Base-by-base conservation (phyloP, 53 echinoderm and acorn worm genomes). In the Zoroaster sp. region DNA sequence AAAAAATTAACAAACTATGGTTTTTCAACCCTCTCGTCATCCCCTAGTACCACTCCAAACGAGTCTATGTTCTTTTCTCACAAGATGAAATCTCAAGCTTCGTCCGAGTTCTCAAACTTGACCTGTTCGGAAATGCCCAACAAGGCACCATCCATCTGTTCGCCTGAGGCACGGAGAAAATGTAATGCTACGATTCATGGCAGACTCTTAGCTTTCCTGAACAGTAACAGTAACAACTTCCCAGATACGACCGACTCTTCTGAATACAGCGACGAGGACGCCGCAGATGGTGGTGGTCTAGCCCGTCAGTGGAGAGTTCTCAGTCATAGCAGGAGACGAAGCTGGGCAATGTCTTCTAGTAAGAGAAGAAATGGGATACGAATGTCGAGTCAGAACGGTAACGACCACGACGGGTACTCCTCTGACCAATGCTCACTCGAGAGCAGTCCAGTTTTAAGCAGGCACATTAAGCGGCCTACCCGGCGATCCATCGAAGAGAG, bases 31-130 rank as follows among this genome's bases (percentile, higher is more conserved):
- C 82, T 94, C 40, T 45, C 73, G 6, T 37, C 67, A 2, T 72
- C 70, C n/a, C 86, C 94, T 4, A 85, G 18, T 10, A 94, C 94
- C 32, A 75, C 73, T 28, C 83, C 85, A 52, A 94, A 88, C 25
- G 94, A 94, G 39, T 94, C 94, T 0, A 28, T 91, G n/a, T 88
- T 91, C 35, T 85, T 88, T 69, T 66, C 38, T 46, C 31, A 18
- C 28, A 7, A n/a, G n/a, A n/a, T n/a, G n/a, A n/a, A 55, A 8
- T 1, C 15, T 31, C 36, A n/a, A 31, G 63, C 13, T 77, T 31
- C 17, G 46, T 5, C 76, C 10, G 5, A 34, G 47, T 33, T 14
- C 47, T 46, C 75, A 0, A 4, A 2, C 25, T 13, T 31, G 18
- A 33, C 28, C 30, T 31, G 74, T 74, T 45, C 15, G 3, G 43